A percentile compares a stretch with the other conserved stretches of the same genome.
phyloP scores from a whole-genome alignment of 2,797 vertebrate species.

The Pseudochirops corinnae region DNA sequence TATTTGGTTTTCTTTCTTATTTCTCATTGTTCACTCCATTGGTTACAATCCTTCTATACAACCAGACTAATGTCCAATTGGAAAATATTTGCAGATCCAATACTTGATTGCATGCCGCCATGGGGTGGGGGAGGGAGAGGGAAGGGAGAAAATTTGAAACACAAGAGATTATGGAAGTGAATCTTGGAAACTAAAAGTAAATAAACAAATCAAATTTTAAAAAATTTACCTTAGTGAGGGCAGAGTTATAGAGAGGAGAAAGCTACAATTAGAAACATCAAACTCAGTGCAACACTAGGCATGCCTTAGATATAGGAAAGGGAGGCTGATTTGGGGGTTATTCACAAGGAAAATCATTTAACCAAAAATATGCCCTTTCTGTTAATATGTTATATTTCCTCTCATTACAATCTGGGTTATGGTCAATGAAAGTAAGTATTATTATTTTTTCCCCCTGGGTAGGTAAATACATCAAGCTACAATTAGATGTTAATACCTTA shows the following conservation, averaged over 20 bases:
- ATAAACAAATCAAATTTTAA: no score
- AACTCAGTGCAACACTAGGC: background rate
- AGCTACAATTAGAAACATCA: background rate
- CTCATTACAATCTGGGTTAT: background rate
- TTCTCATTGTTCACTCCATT: no score
- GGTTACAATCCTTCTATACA: no score
- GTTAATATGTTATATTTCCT: background rate
- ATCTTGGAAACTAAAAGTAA: no score
- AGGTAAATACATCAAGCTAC: background rate
- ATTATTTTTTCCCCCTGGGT: background rate
- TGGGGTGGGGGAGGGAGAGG: no score
- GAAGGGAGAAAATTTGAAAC: no score
- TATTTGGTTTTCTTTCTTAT: no score
- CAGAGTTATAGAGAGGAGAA: background rate
- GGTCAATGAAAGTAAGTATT: background rate
- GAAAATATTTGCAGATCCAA: no score
- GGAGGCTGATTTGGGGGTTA: background rate
- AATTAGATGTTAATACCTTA: background rate
- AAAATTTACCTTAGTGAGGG: background rate
- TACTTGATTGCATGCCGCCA: no score
- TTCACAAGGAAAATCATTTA: background rate
- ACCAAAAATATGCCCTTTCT: background rate
- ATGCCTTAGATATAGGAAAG: background rate
- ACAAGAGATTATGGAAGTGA: no score
- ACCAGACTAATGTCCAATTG: no score